Conservation (phyloP, 2,888 invertebrate species). For the Cantharis nigra region DNA sequence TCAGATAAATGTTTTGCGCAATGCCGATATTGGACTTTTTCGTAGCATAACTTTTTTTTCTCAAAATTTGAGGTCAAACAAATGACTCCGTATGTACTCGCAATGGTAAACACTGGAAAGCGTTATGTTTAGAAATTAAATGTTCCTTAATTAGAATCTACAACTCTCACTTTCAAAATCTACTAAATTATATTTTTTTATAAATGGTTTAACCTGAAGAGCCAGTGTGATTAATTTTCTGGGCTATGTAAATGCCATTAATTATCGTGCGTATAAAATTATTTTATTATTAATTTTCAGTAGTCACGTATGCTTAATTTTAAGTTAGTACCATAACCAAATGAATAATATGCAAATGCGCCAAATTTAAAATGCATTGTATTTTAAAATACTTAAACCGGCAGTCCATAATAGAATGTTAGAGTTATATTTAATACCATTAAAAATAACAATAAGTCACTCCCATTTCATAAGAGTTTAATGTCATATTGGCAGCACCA, state of each 20-base stretch:
- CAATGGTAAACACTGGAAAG: background rate
- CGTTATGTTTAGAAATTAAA: background rate
- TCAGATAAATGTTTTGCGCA: background rate
- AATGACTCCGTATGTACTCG: background rate
- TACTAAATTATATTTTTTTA: background rate
- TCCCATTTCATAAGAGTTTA: slow-evolving; percentile 3
- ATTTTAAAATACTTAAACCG: background rate
- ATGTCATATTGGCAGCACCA: slow-evolving; percentile 8
- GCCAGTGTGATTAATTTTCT: background rate
- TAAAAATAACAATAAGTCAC: slow-evolving; percentile 8
- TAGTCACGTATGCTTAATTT: background rate
- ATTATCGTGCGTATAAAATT: background rate
- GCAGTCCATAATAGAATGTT: background rate
- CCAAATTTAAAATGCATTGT: background rate
- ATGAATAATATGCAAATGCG: background rate
- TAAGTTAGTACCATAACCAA: background rate
- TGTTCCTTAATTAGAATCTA: background rate
- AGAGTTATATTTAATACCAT: background rate
- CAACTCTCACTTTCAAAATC: background rate
- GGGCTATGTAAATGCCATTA: background rate
- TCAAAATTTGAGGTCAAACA: background rate
- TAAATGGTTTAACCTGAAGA: background rate
- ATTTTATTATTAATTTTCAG: background rate
- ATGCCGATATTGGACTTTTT: background rate
- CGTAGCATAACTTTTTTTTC: background rate